Evolutionary conservation across 92 coral and sea anemone species (phyloP).

Genomic region (Hydrozoanthus gracilis): DNA sequence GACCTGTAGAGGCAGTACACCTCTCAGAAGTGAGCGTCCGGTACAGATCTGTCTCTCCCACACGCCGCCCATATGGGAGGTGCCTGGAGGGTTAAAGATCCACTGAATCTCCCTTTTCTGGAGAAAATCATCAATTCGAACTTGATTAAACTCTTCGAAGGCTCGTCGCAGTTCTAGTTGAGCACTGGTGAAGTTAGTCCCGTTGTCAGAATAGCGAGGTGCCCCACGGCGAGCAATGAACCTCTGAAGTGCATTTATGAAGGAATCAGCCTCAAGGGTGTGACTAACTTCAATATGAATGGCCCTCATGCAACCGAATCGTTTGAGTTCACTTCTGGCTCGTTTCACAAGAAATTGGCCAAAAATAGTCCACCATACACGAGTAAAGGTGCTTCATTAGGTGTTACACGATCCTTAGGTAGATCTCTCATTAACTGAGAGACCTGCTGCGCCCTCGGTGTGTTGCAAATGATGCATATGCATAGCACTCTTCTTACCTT

Average conservation of each 20-base stretch:
- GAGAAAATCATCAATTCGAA: too few relatives aligned
- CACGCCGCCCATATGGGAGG: constrained; percentile 58
- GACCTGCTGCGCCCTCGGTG: constrained; percentile 45
- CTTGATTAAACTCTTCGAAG: too few relatives aligned
- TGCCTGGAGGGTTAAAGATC: too few relatives aligned
- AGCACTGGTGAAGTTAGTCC: constrained; percentile 61
- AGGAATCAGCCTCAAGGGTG: constrained; percentile 59
- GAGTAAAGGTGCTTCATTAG: constrained; percentile 52
- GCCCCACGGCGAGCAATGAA: constrained; percentile 56
- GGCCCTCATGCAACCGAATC: constrained; percentile 62
- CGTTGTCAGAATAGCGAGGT: constrained; percentile 53
- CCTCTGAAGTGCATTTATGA: constrained; percentile 56
- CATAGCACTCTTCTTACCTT: constrained; percentile 47
- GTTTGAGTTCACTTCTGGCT: constrained; percentile 59
- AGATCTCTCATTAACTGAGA: constrained; percentile 56
- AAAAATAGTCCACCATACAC: constrained; percentile 50
- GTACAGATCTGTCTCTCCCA: constrained; percentile 66
- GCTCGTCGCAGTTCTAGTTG: too few relatives aligned
- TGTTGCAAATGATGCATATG: constrained; percentile 38
- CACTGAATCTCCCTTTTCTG: too few relatives aligned
- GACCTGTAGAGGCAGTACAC: constrained; percentile 37
- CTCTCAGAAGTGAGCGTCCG: constrained; percentile 47
- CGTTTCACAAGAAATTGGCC: constrained; percentile 64
- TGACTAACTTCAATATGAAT: constrained; percentile 57
- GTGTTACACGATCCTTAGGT: constrained; percentile 52